Conservation (phyloP, 2,888 invertebrate species). For the Camptogramma bilineatum region DNA sequence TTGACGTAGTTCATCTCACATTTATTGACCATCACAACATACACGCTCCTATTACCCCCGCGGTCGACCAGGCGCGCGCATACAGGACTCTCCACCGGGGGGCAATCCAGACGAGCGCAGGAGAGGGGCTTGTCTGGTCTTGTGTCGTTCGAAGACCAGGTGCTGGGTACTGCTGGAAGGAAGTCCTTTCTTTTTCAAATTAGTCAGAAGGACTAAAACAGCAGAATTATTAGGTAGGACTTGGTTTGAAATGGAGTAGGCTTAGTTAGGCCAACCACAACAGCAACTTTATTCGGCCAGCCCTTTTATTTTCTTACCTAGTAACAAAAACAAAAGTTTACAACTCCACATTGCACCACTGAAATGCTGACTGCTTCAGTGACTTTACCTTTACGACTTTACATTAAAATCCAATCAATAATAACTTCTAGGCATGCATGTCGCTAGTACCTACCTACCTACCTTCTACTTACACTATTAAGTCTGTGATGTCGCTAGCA, state of each 20-base stretch:
- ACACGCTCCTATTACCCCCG: slow-evolving; percentile 37
- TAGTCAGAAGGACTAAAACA: no score
- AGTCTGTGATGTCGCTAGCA: no score
- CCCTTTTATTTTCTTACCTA: slow-evolving; percentile 12
- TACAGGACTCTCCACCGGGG: slow-evolving; percentile 47
- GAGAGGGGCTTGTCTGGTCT: not conserved
- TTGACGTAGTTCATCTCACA: slow-evolving; percentile 62
- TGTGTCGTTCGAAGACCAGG: slow-evolving; percentile 2
- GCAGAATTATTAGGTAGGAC: no score
- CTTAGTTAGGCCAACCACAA: no score
- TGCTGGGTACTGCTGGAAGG: slow-evolving; percentile 16
- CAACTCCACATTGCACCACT: slow-evolving; percentile 10
- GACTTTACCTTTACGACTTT: slow-evolving; percentile 19
- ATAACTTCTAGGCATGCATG: not conserved
- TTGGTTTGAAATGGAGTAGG: no score
- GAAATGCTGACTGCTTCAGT: slow-evolving; percentile 1
- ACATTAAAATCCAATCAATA: slow-evolving; percentile 16
- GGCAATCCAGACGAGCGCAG: slow-evolving; percentile 54
- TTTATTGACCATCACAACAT: slow-evolving; percentile 55
- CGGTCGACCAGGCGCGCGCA: slow-evolving; percentile 53
- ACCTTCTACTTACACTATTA: no score
- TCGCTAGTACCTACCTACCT: not conserved
- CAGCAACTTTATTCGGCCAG: no score
- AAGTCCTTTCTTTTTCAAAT: no score
- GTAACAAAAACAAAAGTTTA: slow-evolving; percentile 12